A percentile compares a stretch with the other conserved stretches of the same genome.
phyloP scores from a whole-genome alignment of 2,797 vertebrate species.

The Ciconia nigra region DNA sequence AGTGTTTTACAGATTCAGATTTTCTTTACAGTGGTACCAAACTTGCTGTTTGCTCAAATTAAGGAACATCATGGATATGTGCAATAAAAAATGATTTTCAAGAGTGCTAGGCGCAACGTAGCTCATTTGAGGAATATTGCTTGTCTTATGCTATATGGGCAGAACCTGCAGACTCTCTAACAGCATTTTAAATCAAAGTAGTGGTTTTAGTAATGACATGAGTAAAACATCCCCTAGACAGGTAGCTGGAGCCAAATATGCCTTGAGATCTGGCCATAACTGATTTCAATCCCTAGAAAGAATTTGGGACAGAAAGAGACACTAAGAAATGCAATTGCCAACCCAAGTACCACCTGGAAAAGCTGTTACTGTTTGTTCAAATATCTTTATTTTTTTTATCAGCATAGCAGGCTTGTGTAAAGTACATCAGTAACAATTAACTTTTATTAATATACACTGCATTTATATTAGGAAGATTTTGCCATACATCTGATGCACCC shows the following conservation, averaged over 20 bases:
- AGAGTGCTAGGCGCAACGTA: not conserved
- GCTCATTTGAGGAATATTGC: not conserved
- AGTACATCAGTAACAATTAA: not conserved
- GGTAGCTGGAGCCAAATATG: slow-evolving; percentile 20
- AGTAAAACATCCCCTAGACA: slow-evolving; percentile 27
- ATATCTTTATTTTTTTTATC: not conserved
- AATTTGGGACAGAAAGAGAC: not conserved
- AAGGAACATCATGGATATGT: not conserved
- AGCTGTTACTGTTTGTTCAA: not conserved
- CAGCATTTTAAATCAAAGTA: not conserved
- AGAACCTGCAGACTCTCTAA: not conserved
- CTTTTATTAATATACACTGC: not conserved
- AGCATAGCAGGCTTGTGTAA: not conserved
- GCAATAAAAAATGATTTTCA: not conserved
- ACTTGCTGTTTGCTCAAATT: not conserved
- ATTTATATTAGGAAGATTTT: not conserved
- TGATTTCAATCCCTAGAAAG: slow-evolving; percentile 28
- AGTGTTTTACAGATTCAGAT: not conserved
- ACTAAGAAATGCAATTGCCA: not conserved
- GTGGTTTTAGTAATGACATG: not conserved
- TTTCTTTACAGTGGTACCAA: not conserved
- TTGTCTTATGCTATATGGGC: not conserved
- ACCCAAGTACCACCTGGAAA: not conserved
- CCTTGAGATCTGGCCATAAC: not conserved
- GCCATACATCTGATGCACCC: not conserved